phyloP scores from a whole-genome alignment of 1,140 invertebrate species.

The Diorhabda sublineata region DNA sequence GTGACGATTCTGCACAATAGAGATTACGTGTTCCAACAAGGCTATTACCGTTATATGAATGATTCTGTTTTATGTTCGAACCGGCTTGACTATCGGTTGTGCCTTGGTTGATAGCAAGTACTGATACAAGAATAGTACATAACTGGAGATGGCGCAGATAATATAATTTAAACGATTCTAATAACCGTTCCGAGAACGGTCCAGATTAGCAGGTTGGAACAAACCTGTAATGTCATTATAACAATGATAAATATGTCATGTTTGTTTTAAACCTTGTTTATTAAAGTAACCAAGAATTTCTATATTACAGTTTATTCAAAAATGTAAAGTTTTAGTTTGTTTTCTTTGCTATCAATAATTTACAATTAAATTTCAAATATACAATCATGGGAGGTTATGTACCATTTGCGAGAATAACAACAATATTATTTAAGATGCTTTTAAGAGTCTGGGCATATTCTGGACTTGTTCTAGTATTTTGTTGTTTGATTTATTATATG shows the following conservation, averaged over 20 bases:
- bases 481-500: slow-evolving; percentile 75
- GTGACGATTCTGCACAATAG: no score
- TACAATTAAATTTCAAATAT: neutral
- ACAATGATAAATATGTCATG: neutral
- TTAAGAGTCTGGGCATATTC: slow-evolving; percentile 48
- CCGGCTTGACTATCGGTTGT: no score
- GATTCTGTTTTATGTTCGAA: no score
- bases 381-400: slow-evolving; percentile 44
- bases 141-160: no score
- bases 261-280: neutral
- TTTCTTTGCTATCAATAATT: no score
- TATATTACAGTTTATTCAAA: neutral
- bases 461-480: slow-evolving; percentile 57
- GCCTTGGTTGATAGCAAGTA: no score
- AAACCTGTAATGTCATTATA: neutral
- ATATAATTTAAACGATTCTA: no score
- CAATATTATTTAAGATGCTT: slow-evolving; percentile 38
- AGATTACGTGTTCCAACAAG: no score
- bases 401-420: slow-evolving; percentile 36
- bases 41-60: no score
- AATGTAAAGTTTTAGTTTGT: neutral
- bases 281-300: neutral
- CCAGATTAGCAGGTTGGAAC: no score
- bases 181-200: no score
- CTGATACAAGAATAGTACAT: no score